Evolutionary conservation across 1,140 invertebrate species (phyloP).

Genomic region (Drosophila pseudoobscura): DNA sequence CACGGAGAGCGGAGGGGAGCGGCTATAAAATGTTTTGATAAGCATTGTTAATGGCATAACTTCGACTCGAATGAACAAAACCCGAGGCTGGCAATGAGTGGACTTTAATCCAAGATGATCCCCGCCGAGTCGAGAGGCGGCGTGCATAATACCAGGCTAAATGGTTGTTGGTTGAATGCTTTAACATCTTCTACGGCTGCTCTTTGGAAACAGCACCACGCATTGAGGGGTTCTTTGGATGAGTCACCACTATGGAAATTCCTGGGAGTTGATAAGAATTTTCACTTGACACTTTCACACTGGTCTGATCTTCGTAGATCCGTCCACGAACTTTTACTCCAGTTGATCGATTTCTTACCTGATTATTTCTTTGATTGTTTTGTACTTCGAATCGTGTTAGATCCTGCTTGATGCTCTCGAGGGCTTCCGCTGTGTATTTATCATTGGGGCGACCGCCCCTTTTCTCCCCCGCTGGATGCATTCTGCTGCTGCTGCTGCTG

Average conservation of each 20-base stretch:
- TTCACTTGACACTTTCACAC: no score
- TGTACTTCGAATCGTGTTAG: conserved; percentile 80
- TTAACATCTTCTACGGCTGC: background rate
- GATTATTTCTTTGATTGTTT: conserved; percentile 82
- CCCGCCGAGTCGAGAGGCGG: conserved; percentile 15
- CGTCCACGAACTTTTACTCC: no score
- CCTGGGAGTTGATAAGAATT: conserved; percentile 8
- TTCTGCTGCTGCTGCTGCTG: conserved; percentile 58
- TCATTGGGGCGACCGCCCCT: conserved; percentile 83
- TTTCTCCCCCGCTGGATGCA: conserved; percentile 83
- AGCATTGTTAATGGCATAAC: conserved; percentile 49
- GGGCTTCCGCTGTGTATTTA: conserved; percentile 82
- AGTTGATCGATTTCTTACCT: conserved; percentile 49
- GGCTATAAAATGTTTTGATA: conserved; percentile 57
- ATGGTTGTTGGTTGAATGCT: conserved; percentile 29
- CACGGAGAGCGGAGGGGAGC: conserved; percentile 39
- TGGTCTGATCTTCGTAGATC: no score
- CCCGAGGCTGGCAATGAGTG: background rate
- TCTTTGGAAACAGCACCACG: background rate
- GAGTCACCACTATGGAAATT: conserved; percentile 41
- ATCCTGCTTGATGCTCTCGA: conserved; percentile 82
- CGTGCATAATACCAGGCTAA: conserved; percentile 16
- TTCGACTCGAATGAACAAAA: conserved; percentile 16
- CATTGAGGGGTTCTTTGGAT: conserved; percentile 1
- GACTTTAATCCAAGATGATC: conserved; percentile 17